Percentiles rank a stretch among this genome's conserved stretches.
These are phyloP conservation scores for Lasioglossum leucozonium DNA, from an alignment of 2,888 invertebrate species.

Conservation along the genomic window DNA sequence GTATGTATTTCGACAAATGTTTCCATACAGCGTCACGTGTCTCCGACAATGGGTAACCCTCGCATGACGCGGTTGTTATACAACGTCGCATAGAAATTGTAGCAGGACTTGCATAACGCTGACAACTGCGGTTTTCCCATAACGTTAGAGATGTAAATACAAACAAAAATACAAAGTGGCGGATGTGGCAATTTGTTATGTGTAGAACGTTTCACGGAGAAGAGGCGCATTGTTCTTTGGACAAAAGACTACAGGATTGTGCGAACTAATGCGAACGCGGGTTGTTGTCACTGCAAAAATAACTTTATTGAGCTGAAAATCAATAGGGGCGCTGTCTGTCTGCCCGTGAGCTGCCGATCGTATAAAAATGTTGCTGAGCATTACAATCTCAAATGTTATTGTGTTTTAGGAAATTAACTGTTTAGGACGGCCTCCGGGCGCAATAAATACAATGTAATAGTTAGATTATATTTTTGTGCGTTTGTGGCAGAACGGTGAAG, in stretches of 20 bases:
- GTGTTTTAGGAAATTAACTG: background rate
- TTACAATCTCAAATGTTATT: no score
- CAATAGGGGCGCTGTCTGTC: background rate
- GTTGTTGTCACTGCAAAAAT: background rate
- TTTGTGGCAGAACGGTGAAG: no score
- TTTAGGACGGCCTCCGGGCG: no score
- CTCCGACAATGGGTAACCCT: background rate
- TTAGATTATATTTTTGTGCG: no score
- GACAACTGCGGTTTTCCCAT: background rate
- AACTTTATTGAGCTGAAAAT: slow-evolving; percentile 6
- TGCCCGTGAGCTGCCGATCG: background rate
- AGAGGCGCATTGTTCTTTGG: background rate
- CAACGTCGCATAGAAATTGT: background rate
- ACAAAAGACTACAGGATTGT: background rate
- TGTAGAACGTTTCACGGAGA: background rate
- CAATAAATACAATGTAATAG: background rate
- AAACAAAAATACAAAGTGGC: slow-evolving; percentile 7
- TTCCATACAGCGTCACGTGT: background rate
- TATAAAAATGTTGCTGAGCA: background rate
- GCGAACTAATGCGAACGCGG: background rate
- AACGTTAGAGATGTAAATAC: slow-evolving; percentile 2
- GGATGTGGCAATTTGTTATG: slow-evolving; percentile 1
- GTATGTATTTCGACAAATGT: background rate
- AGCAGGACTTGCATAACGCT: background rate
- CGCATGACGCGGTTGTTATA: background rate